These are phyloP conservation scores for Delichon dasypus DNA, from an alignment of 2,797 vertebrate species.

Conservation along the genomic window DNA sequence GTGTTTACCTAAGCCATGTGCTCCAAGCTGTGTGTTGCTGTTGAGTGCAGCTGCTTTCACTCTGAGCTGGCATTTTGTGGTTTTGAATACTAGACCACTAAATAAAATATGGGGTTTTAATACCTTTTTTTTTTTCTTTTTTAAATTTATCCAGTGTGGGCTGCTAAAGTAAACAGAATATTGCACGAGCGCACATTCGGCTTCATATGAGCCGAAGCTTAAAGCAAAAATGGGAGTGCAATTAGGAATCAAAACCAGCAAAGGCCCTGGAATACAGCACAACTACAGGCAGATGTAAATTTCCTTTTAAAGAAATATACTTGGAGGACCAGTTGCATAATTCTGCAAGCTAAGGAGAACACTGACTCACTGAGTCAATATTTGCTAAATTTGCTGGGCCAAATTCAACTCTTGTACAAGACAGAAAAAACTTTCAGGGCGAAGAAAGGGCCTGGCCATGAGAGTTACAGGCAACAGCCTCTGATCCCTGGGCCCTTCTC, in stretches of 20 bases:
- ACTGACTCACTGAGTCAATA: constrained; percentile 62
- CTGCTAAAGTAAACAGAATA: constrained; percentile 58
- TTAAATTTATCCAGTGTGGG: not conserved
- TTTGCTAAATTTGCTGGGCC: constrained; percentile 30
- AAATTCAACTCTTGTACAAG: constrained; percentile 24
- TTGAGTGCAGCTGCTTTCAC: constrained; percentile 49
- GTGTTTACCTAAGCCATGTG: constrained; percentile 48
- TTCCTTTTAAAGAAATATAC: constrained; percentile 36
- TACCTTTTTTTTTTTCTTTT: not conserved
- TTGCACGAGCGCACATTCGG: constrained; percentile 43
- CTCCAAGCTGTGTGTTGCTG: not conserved
- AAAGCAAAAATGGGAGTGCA: not conserved
- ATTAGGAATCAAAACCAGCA: not conserved
- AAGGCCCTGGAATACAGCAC: not conserved
- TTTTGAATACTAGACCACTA: constrained; percentile 32
- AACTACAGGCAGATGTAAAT: not conserved
- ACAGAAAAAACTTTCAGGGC: not conserved
- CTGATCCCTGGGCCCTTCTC: not conserved
- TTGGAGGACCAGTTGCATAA: constrained; percentile 24
- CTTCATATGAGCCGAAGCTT: constrained; percentile 30
- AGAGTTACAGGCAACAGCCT: not conserved
- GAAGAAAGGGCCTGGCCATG: not conserved
- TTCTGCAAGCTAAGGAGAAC: constrained; percentile 35
- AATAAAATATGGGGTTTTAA: constrained; percentile 28
- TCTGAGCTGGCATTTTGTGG: constrained; percentile 51